Percentiles rank a stretch among this genome's conserved stretches.
These are phyloP conservation scores for Lagria hirta DNA, from an alignment of 2,888 invertebrate genomes.

Conservation along the genomic window DNA sequence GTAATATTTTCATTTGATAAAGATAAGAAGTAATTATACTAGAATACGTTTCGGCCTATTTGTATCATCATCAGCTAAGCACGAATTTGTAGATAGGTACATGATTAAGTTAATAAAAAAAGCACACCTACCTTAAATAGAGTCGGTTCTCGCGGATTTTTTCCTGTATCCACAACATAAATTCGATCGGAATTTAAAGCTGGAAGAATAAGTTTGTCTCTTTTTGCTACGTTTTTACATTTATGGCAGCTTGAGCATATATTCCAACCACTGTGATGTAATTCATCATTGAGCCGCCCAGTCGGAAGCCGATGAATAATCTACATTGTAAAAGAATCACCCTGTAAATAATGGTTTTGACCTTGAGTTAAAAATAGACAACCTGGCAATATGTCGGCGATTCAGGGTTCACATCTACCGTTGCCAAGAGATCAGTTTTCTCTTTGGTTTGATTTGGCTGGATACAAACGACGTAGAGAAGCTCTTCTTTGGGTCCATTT, in stretches of 20 bases:
- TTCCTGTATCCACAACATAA: constrained; percentile 79
- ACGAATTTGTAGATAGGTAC: too few species aligned
- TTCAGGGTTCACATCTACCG: constrained; percentile 86
- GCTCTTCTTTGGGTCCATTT: constrained; percentile 78
- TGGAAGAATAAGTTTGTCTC: constrained; percentile 83
- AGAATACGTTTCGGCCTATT: too few species aligned
- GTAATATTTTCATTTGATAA: constrained; percentile 27
- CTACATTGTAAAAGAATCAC: constrained; percentile 56
- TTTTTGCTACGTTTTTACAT: constrained; percentile 54
- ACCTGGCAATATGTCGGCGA: constrained; percentile 86
- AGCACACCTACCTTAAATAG: constrained; percentile 73
- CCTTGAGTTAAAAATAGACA: constrained; percentile 28
- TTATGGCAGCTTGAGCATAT: constrained; percentile 89
- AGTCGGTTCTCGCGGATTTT: constrained; percentile 70
- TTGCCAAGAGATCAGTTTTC: constrained; percentile 85
- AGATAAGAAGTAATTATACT: too few species aligned
- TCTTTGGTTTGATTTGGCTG: constrained; percentile 66
- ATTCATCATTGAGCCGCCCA: constrained; percentile 77
- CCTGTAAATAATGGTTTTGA: neutral
- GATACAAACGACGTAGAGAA: constrained; percentile 88
- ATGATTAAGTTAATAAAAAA: constrained; percentile 8
- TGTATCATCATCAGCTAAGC: too few species aligned
- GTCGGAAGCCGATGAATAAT: constrained; percentile 84
- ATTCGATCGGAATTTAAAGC: constrained; percentile 78
- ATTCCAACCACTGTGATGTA: constrained; percentile 98